These are phyloP conservation scores for Oceanodroma leucorhoa DNA, from an alignment of 2,797 vertebrate genomes.

Conservation along the genomic window DNA sequence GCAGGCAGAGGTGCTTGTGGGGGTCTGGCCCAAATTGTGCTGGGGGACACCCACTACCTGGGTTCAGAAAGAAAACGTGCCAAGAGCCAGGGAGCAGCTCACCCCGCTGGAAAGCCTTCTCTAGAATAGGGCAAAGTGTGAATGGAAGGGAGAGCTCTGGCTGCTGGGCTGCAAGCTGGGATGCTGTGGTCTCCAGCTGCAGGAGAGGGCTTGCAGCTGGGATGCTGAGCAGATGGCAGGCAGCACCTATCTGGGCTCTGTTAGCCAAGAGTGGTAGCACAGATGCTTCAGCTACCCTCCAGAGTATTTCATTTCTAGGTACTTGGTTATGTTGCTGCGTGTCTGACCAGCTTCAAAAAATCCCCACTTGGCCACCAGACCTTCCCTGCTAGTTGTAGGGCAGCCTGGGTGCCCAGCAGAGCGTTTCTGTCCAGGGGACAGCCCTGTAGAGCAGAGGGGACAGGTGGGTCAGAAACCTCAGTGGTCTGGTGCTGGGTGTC, in stretches of 20 bases:
- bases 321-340: not conserved
- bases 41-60: not conserved
- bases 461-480: not conserved
- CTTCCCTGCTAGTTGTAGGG: not conserved
- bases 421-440: not conserved
- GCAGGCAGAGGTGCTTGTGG: not conserved
- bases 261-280: not conserved
- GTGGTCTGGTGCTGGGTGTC: not conserved
- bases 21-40: not conserved
- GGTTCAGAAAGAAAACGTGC: fast-evolving
- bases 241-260: not conserved
- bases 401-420: not conserved
- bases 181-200: not conserved
- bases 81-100: not conserved
- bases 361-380: not conserved
- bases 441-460: not conserved
- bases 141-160: not conserved
- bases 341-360: not conserved
- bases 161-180: not conserved
- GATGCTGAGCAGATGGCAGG: not conserved
- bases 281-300: not conserved
- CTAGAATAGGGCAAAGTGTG: not conserved
- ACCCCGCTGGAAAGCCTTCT: not conserved
- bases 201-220: not conserved
- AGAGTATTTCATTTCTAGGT: not conserved